Evolutionary conservation across 2,888 invertebrate species (phyloP).

Genomic region (Lissocephala sabroskyi): DNA sequence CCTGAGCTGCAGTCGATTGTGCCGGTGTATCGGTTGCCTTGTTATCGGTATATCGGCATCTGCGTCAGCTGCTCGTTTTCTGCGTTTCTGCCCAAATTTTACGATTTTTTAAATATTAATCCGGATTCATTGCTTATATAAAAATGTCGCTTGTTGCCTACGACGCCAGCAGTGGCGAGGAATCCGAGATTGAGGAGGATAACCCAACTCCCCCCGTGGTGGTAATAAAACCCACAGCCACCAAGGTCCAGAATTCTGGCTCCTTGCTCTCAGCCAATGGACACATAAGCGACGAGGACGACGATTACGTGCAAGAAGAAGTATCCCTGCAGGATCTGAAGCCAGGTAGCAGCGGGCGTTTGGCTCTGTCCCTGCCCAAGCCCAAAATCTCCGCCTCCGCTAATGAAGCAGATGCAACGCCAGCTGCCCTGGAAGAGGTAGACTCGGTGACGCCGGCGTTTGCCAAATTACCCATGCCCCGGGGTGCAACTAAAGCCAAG

Average conservation of each 20-base stretch:
- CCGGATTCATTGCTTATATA: too few species aligned
- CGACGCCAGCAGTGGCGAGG: conserved; percentile 74
- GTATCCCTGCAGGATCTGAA: conserved; percentile 31
- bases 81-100: too few species aligned
- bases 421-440: conserved; percentile 1
- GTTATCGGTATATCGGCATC: too few species aligned
- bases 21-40: too few species aligned
- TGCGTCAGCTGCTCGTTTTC: too few species aligned
- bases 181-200: conserved; percentile 58
- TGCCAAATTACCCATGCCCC: conserved; percentile 67
- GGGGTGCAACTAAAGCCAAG: not conserved
- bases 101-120: too few species aligned
- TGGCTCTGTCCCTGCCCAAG: conserved; percentile 54
- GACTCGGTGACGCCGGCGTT: conserved; percentile 42
- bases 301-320: conserved; percentile 43
- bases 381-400: too few species aligned
- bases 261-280: conserved; percentile 35
- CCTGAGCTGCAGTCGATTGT: too few species aligned
- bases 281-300: conserved; percentile 67
- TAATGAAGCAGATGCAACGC: not conserved
- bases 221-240: conserved; percentile 12
- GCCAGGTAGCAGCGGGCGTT: conserved; percentile 4
- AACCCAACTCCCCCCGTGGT: conserved; percentile 3
- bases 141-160: conserved; percentile 79
- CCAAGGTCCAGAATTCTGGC: too few species aligned